A percentile compares a stretch with the other conserved stretches of the same genome.
These are phyloP conservation scores for Callipepla californica DNA, from an alignment of 2,113 vertebrate species.

Conservation along the genomic window DNA sequence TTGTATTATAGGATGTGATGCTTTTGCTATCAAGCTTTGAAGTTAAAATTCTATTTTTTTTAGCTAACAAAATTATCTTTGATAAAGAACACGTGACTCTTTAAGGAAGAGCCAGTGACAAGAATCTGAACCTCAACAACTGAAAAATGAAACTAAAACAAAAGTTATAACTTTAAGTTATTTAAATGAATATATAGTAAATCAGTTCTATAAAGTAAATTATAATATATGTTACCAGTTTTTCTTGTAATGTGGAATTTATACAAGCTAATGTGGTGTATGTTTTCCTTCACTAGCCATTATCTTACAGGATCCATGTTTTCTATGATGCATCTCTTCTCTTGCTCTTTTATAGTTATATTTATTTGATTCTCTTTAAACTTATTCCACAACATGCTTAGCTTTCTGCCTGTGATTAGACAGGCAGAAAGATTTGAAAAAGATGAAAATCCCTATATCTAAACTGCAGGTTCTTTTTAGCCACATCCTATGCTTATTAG, in stretches of 20 bases:
- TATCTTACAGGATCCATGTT: background rate
- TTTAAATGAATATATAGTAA: background rate
- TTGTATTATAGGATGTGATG: constrained; percentile 46
- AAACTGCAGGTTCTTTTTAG: background rate
- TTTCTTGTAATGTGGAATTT: background rate
- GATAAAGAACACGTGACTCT: constrained; percentile 34
- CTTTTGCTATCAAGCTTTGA: constrained; percentile 53
- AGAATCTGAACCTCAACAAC: constrained; percentile 11
- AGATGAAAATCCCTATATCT: background rate
- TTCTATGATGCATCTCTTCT: background rate
- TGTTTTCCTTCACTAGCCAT: background rate
- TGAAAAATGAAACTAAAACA: constrained; percentile 5
- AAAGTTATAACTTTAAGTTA: background rate
- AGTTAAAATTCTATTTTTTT: constrained; percentile 19
- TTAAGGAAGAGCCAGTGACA: constrained; percentile 1
- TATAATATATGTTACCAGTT: background rate
- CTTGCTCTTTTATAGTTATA: background rate
- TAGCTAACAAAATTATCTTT: constrained; percentile 39
- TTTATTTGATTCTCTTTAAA: background rate
- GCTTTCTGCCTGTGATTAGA: background rate
- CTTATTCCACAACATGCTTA: background rate
- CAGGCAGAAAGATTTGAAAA: background rate
- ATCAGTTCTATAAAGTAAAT: background rate
- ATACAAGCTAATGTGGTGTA: background rate
- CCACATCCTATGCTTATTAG: background rate